phyloP scores from a whole-genome alignment of 1,140 invertebrate genomes.

The Epicauta chinensis region DNA sequence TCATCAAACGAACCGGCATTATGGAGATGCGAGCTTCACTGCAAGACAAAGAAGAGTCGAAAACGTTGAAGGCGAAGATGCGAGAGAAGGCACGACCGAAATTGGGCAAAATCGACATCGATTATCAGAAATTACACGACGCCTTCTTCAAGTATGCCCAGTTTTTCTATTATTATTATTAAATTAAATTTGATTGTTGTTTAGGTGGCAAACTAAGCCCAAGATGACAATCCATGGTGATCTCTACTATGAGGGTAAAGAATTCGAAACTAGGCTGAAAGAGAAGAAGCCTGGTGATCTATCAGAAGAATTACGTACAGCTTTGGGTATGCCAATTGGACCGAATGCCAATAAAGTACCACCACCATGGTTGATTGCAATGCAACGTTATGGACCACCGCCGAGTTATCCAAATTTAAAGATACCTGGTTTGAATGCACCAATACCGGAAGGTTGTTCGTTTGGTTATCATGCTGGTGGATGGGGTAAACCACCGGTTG shows the following conservation, averaged over 20 bases:
- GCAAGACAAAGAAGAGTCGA: conserved; percentile 97
- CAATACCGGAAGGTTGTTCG: conserved; percentile 92
- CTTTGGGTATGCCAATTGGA: conserved; percentile 97
- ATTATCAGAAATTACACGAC: conserved; percentile 99
- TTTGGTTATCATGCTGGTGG: conserved; percentile 99
- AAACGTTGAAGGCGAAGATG: conserved; percentile 98
- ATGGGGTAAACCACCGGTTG: conserved; percentile 99
- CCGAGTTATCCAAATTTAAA: conserved; percentile 99
- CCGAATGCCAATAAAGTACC: conserved; percentile 83
- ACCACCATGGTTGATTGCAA: conserved; percentile 99
- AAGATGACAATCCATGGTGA: conserved; percentile 98
- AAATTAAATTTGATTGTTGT: too few species aligned
- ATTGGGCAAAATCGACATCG: conserved; percentile 99
- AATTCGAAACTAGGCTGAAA: conserved; percentile 95
- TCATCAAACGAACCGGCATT: conserved; percentile 98
- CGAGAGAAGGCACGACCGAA: conserved; percentile 94
- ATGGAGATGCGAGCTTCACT: conserved; percentile 99
- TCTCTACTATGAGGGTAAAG: conserved; percentile 99
- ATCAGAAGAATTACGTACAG: conserved; percentile 91
- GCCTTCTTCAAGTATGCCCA: conserved; percentile 86
- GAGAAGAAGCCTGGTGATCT: conserved; percentile 99
- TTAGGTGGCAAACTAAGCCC: conserved; percentile 96
- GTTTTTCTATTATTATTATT: too few species aligned
- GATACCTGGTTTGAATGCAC: conserved; percentile 89
- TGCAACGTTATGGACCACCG: conserved; percentile 98